Conservation (phyloP, 1,140 invertebrate genomes). For the Diabrotica undecimpunctata region DNA sequence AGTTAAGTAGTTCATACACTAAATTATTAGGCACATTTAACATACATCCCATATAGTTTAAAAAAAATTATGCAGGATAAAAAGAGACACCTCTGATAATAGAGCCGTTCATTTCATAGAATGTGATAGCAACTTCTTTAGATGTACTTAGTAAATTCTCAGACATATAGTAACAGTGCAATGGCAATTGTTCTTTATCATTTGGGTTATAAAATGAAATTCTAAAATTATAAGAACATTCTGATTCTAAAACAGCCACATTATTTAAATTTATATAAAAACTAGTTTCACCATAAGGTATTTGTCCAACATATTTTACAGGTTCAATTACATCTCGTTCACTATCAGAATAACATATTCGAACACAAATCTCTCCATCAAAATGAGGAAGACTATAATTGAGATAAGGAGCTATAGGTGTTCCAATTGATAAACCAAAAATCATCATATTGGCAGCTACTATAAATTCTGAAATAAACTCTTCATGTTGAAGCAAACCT, state of each 20-base stretch:
- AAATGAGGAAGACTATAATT: constrained; percentile 13
- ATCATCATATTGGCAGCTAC: constrained; percentile 26
- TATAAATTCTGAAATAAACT: constrained; percentile 25
- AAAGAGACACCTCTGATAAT: constrained; percentile 39
- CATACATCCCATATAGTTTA: no score
- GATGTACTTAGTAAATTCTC: constrained; percentile 29
- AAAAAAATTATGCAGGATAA: constrained; percentile 34
- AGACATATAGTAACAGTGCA: constrained; percentile 38
- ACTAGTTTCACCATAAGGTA: constrained; percentile 29
- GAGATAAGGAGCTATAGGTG: constrained; percentile 24
- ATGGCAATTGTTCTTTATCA: constrained; percentile 19
- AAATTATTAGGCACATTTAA: no score
- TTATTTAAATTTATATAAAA: constrained; percentile 32
- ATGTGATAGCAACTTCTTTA: constrained; percentile 24
- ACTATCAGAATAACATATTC: constrained; percentile 28
- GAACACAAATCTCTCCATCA: constrained; percentile 22
- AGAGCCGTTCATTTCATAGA: constrained; percentile 36
- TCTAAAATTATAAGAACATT: constrained; percentile 36
- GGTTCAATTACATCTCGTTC: constrained; percentile 23
- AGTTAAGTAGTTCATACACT: no score
- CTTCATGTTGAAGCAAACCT: constrained; percentile 24
- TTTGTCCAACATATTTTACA: constrained; percentile 22
- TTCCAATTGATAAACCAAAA: constrained; percentile 30
- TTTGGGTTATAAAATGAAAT: constrained; percentile 33
- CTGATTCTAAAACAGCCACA: constrained; percentile 26